Evolutionary conservation across 30 jellyfish, hydroid and myxozoan species (phyloP), one percentile per base, ranked within the genome.

Genomic region (Pelagia noctiluca): DNA sequence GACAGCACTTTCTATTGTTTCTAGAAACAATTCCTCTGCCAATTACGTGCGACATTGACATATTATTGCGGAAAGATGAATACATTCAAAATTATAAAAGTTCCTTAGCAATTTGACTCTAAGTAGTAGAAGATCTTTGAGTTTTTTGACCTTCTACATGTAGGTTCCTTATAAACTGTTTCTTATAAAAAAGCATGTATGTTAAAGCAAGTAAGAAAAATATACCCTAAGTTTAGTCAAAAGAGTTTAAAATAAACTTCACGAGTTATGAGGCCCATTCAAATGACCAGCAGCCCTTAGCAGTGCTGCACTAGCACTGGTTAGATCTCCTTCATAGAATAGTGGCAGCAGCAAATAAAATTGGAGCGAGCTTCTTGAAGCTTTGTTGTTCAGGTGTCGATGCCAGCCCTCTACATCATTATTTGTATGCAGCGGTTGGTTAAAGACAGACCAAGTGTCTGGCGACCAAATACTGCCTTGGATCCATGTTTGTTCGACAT

Each of bases 371-470:
- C 72, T 57, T 57, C 72, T 57, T 5, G 29, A 19, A 26, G 72
- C 72, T 21, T 57, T 57, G 23, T 34, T 13, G 54, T 65, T 65
- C 61, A 65, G 78, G 54, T n/a, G 49, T 21, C 78, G 49, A 65
- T 65, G 78, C 78, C 78, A 65, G 3, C 78, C 78, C 78, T 65
- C 78, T 25, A 31, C 78, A 65, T 25, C 61, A 31, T 65, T 65
- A 34, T 65, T 65, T 28, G 61, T 65, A 10, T 22, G 53, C 49
- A 65, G 19, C 61, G 54, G 24, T 31, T 65, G 78, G 35, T 65
- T 22, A 31, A 65, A 65, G 78, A 65, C 57, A 31, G 49, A 19
- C 53, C 78, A 65, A 19, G 78, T 42, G 57, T 42, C 57, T 42
- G 57, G 57, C 16, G 57, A 42, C 57, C 57, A 42, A 42, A 42